Evolutionary conservation across 2,888 invertebrate species (phyloP).

Genomic region (Odontocolon sp.): DNA sequence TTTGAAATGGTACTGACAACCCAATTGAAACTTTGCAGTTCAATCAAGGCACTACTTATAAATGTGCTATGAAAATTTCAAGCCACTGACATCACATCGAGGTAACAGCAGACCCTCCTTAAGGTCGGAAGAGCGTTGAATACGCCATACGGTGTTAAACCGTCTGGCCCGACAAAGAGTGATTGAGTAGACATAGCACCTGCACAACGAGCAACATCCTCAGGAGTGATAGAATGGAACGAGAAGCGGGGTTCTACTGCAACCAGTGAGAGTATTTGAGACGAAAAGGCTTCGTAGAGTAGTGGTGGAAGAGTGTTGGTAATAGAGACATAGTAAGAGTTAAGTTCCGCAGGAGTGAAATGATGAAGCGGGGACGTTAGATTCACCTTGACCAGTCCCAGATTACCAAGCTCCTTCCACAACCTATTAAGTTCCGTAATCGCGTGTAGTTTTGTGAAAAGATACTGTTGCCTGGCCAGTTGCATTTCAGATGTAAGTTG

Average conservation of each 20-base stretch:
- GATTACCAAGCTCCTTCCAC: background rate
- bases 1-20: no score
- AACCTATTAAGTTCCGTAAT: background rate
- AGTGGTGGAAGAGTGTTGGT: background rate
- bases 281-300: background rate
- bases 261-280: no score
- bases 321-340: background rate
- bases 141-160: background rate
- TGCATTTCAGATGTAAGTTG: background rate
- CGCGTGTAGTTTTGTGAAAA: background rate
- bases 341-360: background rate
- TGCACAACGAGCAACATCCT: no score
- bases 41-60: no score
- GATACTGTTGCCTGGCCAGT: background rate
- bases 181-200: background rate
- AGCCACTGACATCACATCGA: no score
- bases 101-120: no score
- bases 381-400: background rate
- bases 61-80: no score
- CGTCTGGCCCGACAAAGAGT: background rate
- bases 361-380: background rate
- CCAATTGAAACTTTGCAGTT: no score
- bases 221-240: no score
- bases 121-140: background rate
- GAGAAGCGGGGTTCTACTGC: no score